These are phyloP conservation scores for Cyprinodon variegatus DNA, from an alignment of 2,113 vertebrate species.

Conservation along the genomic window DNA sequence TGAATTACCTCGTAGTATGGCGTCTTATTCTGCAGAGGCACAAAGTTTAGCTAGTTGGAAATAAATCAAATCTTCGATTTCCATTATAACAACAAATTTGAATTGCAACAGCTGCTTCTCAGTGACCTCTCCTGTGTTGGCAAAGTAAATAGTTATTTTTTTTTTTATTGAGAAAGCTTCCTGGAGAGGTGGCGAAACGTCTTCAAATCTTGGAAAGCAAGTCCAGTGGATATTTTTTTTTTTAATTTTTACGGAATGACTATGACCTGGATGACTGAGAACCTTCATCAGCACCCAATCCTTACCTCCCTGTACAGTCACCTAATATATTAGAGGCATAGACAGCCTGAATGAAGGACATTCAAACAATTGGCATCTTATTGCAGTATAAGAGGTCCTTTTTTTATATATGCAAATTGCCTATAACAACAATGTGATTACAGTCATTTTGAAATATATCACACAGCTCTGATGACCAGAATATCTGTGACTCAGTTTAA, in stretches of 20 bases:
- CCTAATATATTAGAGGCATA: neutral
- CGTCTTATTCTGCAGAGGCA: neutral
- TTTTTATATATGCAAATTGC: no score
- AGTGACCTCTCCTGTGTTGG: neutral
- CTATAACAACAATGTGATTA: no score
- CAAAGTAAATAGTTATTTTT: neutral
- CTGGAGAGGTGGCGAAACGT: no score
- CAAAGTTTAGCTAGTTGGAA: neutral
- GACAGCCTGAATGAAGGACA: neutral
- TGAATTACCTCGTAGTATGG: neutral
- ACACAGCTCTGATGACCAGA: neutral
- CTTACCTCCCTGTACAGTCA: neutral
- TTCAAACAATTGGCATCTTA: neutral
- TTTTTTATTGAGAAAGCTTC: neutral
- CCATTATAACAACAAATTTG: neutral
- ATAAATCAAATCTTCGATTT: neutral
- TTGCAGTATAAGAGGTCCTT: neutral
- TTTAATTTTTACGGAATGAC: no score
- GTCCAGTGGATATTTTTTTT: no score
- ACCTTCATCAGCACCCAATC: no score
- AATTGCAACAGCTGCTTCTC: neutral
- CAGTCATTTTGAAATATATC: no score
- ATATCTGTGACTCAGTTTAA: neutral
- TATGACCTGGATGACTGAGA: no score
- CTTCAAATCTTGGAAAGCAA: no score